A percentile compares a stretch with the other conserved stretches of the same genome.
Evolutionary conservation across 2,113 vertebrate genomes (phyloP).

Genomic region (Euleptes europaea): DNA sequence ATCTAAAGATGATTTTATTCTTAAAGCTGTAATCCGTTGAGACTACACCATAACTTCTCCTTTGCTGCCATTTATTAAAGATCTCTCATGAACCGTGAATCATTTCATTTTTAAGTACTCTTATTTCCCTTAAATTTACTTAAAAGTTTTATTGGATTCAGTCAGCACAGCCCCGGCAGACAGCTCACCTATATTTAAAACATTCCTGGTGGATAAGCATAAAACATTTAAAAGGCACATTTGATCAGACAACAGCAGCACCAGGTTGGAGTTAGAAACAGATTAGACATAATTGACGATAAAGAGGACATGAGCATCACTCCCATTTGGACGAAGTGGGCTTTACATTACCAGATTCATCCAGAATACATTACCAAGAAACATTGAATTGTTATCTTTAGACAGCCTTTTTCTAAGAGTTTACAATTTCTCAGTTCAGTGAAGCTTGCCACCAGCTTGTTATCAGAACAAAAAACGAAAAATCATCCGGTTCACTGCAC

Average conservation of each 20-base stretch:
- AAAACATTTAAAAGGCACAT: conserved; percentile 90
- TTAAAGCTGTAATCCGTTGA: conserved; percentile 70
- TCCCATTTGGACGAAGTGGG: conserved; percentile 88
- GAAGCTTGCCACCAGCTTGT: conserved; percentile 97
- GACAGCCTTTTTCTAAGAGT: conserved; percentile 93
- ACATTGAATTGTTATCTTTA: conserved; percentile 98
- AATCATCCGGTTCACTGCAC: conserved; percentile 91
- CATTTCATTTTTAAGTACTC: conserved; percentile 67
- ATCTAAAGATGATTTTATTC: conserved; percentile 78
- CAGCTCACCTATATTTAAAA: conserved; percentile 62
- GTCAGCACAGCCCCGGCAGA: conserved; percentile 54
- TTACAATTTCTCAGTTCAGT: conserved; percentile 99
- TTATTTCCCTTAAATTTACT: conserved; percentile 74
- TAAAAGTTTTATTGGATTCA: conserved; percentile 73
- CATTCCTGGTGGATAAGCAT: conserved; percentile 69
- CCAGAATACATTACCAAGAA: conserved; percentile 91
- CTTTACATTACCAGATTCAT: conserved; percentile 94
- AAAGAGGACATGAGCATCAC: conserved; percentile 90
- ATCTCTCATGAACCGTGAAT: conserved; percentile 68
- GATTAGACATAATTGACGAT: conserved; percentile 96
- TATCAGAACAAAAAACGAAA: conserved; percentile 95
- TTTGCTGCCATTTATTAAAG: conserved; percentile 65
- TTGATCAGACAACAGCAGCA: conserved; percentile 92
- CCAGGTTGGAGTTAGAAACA: conserved; percentile 90
- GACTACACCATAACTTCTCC: conserved; percentile 54